Conservation (phyloP, 2,888 invertebrate species). For the Serripes groenlandicus region DNA sequence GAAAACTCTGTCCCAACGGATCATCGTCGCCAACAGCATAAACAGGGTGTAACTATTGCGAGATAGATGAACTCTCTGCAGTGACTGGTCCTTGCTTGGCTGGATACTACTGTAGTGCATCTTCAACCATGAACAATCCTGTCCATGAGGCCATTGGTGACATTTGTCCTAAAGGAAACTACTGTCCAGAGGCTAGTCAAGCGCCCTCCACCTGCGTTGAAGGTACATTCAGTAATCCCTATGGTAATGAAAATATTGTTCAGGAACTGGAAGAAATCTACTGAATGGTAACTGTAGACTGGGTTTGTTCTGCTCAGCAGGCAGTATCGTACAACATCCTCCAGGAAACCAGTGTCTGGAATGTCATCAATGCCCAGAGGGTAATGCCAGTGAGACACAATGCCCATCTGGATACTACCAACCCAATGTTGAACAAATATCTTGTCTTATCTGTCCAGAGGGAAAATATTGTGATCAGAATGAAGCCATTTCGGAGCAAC, state of each 20-base stretch:
- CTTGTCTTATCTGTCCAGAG: conserved; percentile 80
- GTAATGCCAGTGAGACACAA: conserved; percentile 79
- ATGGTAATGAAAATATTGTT: conserved; percentile 81
- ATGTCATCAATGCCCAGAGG: conserved; percentile 82
- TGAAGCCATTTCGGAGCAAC: conserved; percentile 83
- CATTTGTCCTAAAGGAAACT: conserved; percentile 84
- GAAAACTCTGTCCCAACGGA: conserved; percentile 84
- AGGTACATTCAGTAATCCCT: conserved; percentile 79
- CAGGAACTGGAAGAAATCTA: conserved; percentile 78
- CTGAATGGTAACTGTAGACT: conserved; percentile 81
- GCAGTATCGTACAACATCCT: conserved; percentile 81
- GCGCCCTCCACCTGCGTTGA: conserved; percentile 80
- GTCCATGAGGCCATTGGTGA: conserved; percentile 84
- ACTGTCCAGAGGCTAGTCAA: conserved; percentile 81
- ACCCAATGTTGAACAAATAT: conserved; percentile 77
- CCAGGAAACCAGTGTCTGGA: conserved; percentile 82
- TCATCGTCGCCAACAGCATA: conserved; percentile 78
- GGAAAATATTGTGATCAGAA: conserved; percentile 84
- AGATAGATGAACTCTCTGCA: conserved; percentile 73
- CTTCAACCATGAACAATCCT: conserved; percentile 81
- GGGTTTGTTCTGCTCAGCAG: conserved; percentile 82
- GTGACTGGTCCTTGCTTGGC: conserved; percentile 80
- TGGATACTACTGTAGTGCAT: conserved; percentile 83
- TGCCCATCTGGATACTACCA: conserved; percentile 83
- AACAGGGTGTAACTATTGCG: conserved; percentile 82